phyloP scores from a whole-genome alignment of 2,113 vertebrate genomes.

The Trachemys scripta region DNA sequence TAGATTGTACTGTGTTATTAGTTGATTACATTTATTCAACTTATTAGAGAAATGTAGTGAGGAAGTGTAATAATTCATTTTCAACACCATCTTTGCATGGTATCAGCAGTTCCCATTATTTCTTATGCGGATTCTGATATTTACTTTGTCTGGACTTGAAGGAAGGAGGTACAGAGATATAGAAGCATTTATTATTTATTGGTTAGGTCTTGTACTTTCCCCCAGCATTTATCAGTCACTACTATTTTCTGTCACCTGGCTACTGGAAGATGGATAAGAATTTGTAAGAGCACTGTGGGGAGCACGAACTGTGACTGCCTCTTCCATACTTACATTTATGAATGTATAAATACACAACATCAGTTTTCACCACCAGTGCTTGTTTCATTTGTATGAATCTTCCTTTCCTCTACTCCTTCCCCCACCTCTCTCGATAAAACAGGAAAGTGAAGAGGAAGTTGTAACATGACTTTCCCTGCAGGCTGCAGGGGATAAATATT shows the following conservation, averaged over 20 bases:
- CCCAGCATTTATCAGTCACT: constrained; percentile 67
- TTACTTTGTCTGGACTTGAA: constrained; percentile 50
- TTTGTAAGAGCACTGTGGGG: constrained; percentile 46
- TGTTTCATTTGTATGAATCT: not conserved
- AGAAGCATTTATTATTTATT: constrained; percentile 72
- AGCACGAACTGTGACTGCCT: constrained; percentile 51
- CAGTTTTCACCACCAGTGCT: not conserved
- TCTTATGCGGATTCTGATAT: constrained; percentile 7
- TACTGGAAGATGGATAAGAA: constrained; percentile 64
- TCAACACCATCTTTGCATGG: not conserved
- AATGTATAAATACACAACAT: constrained; percentile 57
- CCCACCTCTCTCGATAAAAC: not conserved
- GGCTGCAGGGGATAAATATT: constrained; percentile 16
- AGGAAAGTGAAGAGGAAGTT: constrained; percentile 22
- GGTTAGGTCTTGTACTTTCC: constrained; percentile 61
- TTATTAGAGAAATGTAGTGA: not conserved
- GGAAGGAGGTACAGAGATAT: constrained; percentile 32
- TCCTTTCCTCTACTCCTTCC: not conserved
- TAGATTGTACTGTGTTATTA: not conserved
- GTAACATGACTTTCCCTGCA: constrained; percentile 19
- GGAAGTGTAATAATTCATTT: not conserved
- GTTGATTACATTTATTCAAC: not conserved
- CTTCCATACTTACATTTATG: constrained; percentile 46
- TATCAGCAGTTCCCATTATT: constrained; percentile 26
- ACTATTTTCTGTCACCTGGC: constrained; percentile 65